Base-by-base conservation (phyloP, 2,113 vertebrate species). In the Zosterops lateralis region DNA sequence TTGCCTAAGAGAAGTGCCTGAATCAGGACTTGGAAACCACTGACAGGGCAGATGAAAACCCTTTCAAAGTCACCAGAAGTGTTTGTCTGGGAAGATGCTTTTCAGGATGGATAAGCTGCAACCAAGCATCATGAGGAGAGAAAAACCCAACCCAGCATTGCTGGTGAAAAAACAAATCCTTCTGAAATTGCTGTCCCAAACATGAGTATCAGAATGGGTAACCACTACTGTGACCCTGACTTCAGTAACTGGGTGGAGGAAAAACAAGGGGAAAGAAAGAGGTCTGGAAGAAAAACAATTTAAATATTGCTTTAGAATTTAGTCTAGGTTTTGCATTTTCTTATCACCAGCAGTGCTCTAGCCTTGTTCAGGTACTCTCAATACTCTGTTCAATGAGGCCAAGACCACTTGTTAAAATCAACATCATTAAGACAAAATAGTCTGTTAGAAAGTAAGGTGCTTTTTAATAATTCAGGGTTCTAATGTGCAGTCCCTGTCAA, bases 101-200 rank as follows among this genome's bases (percentile, higher is more conserved):
- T 44, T 64, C 14, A 34, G 36, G 13, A 64, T 81, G 73, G 78
- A 17, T 89, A 45, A 90, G 17, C 72, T 89, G 83, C 73, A 91
- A 64, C 36, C n/a, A 95, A 91, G 67, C 84, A 84, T 25, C 75
- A 89, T 3, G 22, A 97, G 67, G 68, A 95, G 85, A 60, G 45
- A 87, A 83, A 26, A 87, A 20, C 54, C 44, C 11, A n/a, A 72
- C 6, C 6, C 50, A 64, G 34, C 44, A n/a, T 4, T 38, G 6
- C 26, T 90, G 4, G 12, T 9, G 8, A 24, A 21, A 47, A 87
- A 97, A 31, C 82, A 97, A 66, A 90, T 40, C 3, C 25, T 91
- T 64, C 51, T 29, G 47, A 96, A 94, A 88, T 18, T 17, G 48
- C 29, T 17, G 12, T 95, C 40, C 32, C 87, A 92, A 72, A 61